Base-by-base conservation (phyloP, 2,113 vertebrate genomes). In the Geococcyx californianus region DNA sequence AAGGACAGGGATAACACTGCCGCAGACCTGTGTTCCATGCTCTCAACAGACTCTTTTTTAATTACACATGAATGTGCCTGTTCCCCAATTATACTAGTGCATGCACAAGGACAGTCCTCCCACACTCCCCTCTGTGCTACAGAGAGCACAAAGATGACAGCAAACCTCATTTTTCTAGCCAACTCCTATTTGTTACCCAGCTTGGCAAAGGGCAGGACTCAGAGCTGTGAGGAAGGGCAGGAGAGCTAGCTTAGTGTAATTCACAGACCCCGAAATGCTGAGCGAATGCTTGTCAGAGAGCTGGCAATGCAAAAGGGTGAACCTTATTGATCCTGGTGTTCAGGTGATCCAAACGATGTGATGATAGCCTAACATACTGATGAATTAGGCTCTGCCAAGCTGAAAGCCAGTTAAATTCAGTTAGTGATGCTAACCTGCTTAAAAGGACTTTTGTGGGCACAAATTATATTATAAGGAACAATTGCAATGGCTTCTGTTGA, bases 101-200 rank as follows among this genome's bases (percentile, higher is more conserved):
- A 3, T 2, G 34, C 75, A 74, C 52, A 19, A 0, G 19, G 3
- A 9, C 44, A 66, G 72, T 36, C 6, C 18, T 24, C 18, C n/a
- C 20, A 29, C 40, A 23, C 19, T 7, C 21, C 0, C 14, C 18
- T 10, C 19, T 56, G 3, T 16, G 55, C 70, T 18, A 25, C 25
- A 38, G 38, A n/a, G n/a, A 34, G 47, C 52, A 58, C 72, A 84
- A 76, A 84, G 28, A 19, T 38, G 26, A 20, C 55, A 68, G 34
- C 52, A 85, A 90, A 75, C 11, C 12, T 19, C 29, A 14, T 44
- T 69, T 75, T 64, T 31, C 33, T 74, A 16, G 58, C 7, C 68
- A 66, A 74, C 14, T 80, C 54, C 62, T 56, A 2, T 34, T 47
- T 73, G 67, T 70, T 20, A 76, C 38, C 34, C 60, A 59, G 23